These are phyloP conservation scores for Cynaeus angustus DNA, from an alignment of 2,888 invertebrate species.

Conservation along the genomic window DNA sequence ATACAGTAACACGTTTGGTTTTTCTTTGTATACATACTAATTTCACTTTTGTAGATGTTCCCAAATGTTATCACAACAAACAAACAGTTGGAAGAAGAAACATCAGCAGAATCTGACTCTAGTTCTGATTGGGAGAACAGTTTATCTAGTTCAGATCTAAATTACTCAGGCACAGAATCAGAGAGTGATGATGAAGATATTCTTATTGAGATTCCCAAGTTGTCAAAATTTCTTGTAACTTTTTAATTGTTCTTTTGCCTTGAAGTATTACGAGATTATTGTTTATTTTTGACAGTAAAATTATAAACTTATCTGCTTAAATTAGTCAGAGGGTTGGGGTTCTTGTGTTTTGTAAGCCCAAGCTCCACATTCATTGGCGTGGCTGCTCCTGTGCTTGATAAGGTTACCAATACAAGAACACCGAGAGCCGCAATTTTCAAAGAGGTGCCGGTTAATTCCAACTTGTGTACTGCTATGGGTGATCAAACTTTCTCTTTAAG, in stretches of 20 bases:
- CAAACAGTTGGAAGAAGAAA: constrained; percentile 45
- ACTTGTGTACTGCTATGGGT: constrained; percentile 72
- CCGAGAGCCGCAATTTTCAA: constrained; percentile 71
- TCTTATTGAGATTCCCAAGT: constrained; percentile 62
- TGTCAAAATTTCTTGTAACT: constrained; percentile 66
- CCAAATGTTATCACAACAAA: constrained; percentile 59
- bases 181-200: constrained; percentile 65
- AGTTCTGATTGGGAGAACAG: constrained; percentile 68
- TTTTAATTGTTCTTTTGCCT: constrained; percentile 41
- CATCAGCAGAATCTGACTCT: constrained; percentile 59
- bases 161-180: constrained; percentile 64
- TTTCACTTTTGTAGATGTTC: constrained; percentile 55
- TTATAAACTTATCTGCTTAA: background rate
- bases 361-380: constrained; percentile 70
- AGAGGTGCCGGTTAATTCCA: constrained; percentile 72
- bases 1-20: constrained; percentile 26
- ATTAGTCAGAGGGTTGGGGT: background rate
- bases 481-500: constrained; percentile 71
- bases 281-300: constrained; percentile 25
- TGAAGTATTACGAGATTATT: constrained; percentile 31
- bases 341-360: constrained; percentile 47
- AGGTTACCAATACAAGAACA: constrained; percentile 73
- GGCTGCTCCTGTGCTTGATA: constrained; percentile 71
- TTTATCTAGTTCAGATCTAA: constrained; percentile 67
- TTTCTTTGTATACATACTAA: background rate